Evolutionary conservation across 2,888 invertebrate genomes (phyloP).

Genomic region (Hydrotaea cyrtoneurina): DNA sequence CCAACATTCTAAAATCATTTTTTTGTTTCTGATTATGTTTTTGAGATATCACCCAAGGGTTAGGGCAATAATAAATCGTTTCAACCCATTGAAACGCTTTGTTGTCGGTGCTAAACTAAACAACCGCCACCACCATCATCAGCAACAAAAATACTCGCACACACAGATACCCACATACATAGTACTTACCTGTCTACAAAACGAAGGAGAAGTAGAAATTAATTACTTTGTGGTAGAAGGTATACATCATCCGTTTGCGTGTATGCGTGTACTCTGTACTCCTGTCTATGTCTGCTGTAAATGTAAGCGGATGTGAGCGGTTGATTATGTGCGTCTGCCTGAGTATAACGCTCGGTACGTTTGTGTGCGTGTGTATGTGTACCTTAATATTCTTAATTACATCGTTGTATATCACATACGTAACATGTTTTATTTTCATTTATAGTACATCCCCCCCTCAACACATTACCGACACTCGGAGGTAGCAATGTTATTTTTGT

Average conservation of each 20-base stretch:
- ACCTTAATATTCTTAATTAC: conserved; percentile 54
- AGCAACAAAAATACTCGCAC: background rate
- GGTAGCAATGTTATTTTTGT: background rate
- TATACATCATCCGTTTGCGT: conserved; percentile 39
- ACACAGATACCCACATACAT: background rate
- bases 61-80: too few species aligned
- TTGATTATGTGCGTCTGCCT: background rate
- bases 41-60: too few species aligned
- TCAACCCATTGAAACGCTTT: too few species aligned
- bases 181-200: background rate
- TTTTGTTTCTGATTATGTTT: too few species aligned
- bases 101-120: too few species aligned
- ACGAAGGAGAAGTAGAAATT: conserved; percentile 42
- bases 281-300: background rate
- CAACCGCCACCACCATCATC: background rate
- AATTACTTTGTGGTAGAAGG: conserved; percentile 59
- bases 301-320: conserved; percentile 7
- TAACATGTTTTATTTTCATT: conserved; percentile 20
- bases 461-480: background rate
- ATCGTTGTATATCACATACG: conserved; percentile 46
- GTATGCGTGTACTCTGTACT: background rate
- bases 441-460: background rate
- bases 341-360: background rate
- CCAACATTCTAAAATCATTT: too few species aligned
- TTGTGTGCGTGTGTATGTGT: background rate